Evolutionary conservation across 2,888 invertebrate species (phyloP).

Genomic region (Eupeodes luniger): DNA sequence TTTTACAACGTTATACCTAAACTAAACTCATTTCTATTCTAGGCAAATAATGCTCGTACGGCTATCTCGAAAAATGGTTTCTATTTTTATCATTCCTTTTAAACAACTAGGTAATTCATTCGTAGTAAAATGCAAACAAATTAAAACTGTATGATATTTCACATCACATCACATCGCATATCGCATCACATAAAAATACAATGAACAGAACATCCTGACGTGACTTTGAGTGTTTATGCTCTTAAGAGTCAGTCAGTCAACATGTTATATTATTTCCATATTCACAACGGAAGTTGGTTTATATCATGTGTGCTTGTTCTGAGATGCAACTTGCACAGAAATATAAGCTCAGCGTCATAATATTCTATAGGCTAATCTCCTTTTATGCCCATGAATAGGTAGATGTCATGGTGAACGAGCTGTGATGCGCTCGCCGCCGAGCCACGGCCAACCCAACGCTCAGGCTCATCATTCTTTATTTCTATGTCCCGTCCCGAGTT

Average conservation of each 20-base stretch:
- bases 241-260: conserved; percentile 27
- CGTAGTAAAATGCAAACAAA: conserved; percentile 48
- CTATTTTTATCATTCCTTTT: conserved; percentile 30
- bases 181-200: conserved; percentile 29
- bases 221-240: conserved; percentile 55
- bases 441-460: too few species aligned
- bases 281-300: conserved; percentile 27
- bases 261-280: conserved; percentile 31
- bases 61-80: neutral
- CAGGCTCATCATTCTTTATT: neutral
- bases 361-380: conserved; percentile 63
- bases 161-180: conserved; percentile 39
- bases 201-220: conserved; percentile 31
- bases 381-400: conserved; percentile 52
- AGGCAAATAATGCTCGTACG: too few species aligned
- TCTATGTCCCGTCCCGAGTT: neutral
- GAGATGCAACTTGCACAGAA: neutral
- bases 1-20: too few species aligned
- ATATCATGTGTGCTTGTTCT: neutral
- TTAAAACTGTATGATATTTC: conserved; percentile 33
- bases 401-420: conserved; percentile 46
- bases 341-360: neutral
- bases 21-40: too few species aligned
- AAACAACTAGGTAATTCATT: conserved; percentile 44
- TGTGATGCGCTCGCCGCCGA: neutral